Conservation (phyloP, 2,888 invertebrate genomes). For the Ceramica pisi region DNA sequence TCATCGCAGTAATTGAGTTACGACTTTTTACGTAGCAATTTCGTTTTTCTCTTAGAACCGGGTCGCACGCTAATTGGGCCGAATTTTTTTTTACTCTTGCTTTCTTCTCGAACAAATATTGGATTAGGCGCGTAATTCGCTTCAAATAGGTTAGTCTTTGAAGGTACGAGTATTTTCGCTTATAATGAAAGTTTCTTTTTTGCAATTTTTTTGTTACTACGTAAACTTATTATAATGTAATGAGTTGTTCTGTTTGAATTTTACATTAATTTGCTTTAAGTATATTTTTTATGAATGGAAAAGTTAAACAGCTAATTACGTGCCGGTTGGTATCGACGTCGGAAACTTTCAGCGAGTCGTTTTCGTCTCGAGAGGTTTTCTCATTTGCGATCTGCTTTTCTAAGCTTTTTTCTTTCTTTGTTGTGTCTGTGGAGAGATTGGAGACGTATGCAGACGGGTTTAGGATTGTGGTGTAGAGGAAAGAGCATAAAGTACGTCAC, state of each 20-base stretch:
- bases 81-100: conserved; percentile 81
- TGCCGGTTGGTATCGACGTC: conserved; percentile 30
- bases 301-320: conserved; percentile 45
- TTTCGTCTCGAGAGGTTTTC: conserved; percentile 50
- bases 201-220: conserved; percentile 66
- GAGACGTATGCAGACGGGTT: conserved; percentile 42
- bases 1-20: conserved; percentile 90
- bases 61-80: conserved; percentile 88
- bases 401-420: conserved; percentile 41
- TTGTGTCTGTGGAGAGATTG: conserved; percentile 31
- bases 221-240: conserved; percentile 65
- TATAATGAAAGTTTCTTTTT: conserved; percentile 76
- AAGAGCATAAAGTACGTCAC: conserved; percentile 1
- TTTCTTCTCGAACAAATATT: conserved; percentile 86
- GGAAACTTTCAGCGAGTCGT: conserved; percentile 36
- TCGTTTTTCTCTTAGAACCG: conserved; percentile 89
- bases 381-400: conserved; percentile 53
- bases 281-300: conserved; percentile 14
- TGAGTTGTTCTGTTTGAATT: conserved; percentile 60
- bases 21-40: conserved; percentile 91
- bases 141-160: conserved; percentile 84
- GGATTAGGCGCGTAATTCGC: conserved; percentile 87
- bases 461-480: neutral
- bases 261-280: conserved; percentile 41
- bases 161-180: conserved; percentile 71